Evolutionary conservation across 1,140 invertebrate species (phyloP).

Genomic region (Conus ventricosus): DNA sequence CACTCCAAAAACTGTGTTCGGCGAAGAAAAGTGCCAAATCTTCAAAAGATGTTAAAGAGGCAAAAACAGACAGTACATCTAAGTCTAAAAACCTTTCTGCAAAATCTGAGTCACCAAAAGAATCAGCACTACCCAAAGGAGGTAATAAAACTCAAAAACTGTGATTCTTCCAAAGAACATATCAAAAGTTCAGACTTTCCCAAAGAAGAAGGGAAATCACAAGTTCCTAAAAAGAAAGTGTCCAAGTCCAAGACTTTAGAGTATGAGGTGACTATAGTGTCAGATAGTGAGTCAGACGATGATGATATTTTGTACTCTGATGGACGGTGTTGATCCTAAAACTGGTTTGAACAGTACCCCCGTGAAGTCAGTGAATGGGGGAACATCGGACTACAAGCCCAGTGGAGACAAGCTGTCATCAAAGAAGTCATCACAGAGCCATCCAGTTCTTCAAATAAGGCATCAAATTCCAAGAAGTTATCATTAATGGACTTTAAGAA

Average conservation of each 20-base stretch:
- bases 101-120: background rate
- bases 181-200: too few relatives aligned
- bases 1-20: background rate
- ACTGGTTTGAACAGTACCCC: background rate
- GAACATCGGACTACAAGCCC: background rate
- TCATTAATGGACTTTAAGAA: conserved; percentile 26
- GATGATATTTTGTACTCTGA: conserved; percentile 53
- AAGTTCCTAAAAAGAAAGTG: conserved; percentile 18
- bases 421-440: background rate
- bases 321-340: conserved; percentile 26
- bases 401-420: conserved; percentile 8
- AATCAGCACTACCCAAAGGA: background rate
- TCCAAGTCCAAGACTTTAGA: conserved; percentile 9
- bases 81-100: background rate
- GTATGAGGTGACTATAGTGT: background rate
- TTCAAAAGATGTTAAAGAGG: background rate
- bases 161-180: background rate
- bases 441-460: background rate
- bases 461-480: background rate
- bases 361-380: background rate
- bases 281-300: conserved; percentile 40
- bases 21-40: background rate
- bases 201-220: background rate
- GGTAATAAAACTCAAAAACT: background rate
- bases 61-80: background rate